Evolutionary conservation across 2,797 vertebrate genomes (phyloP).

Genomic region (Etheostoma nigrum): DNA sequence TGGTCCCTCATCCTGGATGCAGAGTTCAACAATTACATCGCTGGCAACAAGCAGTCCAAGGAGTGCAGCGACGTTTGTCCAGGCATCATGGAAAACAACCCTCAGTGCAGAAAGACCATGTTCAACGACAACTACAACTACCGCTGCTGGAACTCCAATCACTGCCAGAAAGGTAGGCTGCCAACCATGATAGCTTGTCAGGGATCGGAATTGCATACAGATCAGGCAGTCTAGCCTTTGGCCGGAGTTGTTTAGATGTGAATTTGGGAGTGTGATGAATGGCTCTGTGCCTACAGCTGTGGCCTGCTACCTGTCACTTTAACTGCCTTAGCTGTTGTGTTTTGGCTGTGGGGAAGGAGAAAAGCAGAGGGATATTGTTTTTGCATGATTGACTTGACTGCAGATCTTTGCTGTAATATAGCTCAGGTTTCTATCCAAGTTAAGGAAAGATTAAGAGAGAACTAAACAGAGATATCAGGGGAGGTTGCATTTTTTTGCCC

Average conservation of each 20-base stretch:
- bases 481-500: slow-evolving; percentile 11
- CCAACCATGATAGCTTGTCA: slow-evolving; percentile 16
- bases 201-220: slow-evolving; percentile 52
- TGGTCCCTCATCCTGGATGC: slow-evolving; percentile 98
- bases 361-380: slow-evolving; percentile 1
- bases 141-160: slow-evolving; percentile 97
- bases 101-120: slow-evolving; percentile 91
- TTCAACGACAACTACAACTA: slow-evolving; percentile 96
- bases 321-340: slow-evolving; percentile 31
- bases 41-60: slow-evolving; percentile 96
- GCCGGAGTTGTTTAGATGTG: slow-evolving; percentile 31
- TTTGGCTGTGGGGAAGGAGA: slow-evolving; percentile 20
- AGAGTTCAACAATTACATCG: slow-evolving; percentile 95
- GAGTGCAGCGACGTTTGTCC: slow-evolving; percentile 97
- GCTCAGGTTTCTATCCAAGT: slow-evolving; percentile 42
- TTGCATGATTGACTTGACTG: slow-evolving; percentile 38
- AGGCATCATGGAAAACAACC: slow-evolving; percentile 92
- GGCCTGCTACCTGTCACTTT: slow-evolving; percentile 31
- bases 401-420: slow-evolving; percentile 25
- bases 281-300: slow-evolving; percentile 16
- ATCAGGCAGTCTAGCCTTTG: slow-evolving; percentile 28
- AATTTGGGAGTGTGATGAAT: slow-evolving; percentile 26
- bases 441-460: slow-evolving; percentile 20
- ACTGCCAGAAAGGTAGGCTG: slow-evolving; percentile 97
- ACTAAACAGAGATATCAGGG: slow-evolving; percentile 9